These are phyloP conservation scores for Anser brachyrhynchus DNA, from an alignment of 2,113 vertebrate species.

Conservation along the genomic window DNA sequence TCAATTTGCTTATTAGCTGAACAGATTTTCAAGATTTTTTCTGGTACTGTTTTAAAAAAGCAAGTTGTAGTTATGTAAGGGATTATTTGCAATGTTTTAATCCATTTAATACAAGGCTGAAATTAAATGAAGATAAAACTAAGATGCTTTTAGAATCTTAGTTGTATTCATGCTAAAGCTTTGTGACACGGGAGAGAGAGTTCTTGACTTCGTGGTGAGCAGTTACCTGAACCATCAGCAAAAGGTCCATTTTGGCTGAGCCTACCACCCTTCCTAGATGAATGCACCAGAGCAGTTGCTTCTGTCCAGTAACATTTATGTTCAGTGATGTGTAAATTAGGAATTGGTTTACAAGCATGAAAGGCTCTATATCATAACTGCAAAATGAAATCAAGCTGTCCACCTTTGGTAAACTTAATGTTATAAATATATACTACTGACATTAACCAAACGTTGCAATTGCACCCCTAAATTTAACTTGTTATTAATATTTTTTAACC, in stretches of 20 bases:
- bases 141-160: background rate
- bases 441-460: background rate
- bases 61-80: background rate
- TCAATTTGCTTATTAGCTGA: background rate
- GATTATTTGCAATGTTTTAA: background rate
- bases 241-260: background rate
- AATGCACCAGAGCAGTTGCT: background rate
- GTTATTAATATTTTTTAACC: background rate
- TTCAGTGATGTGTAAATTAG: background rate
- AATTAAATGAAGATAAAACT: background rate
- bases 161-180: background rate
- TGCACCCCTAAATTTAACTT: background rate
- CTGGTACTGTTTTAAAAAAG: background rate
- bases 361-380: background rate
- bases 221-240: background rate
- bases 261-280: background rate
- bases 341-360: background rate
- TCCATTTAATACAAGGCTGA: background rate
- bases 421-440: background rate
- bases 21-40: background rate
- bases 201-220: background rate
- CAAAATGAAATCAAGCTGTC: background rate
- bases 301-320: background rate
- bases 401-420: fast-evolving
- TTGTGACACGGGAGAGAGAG: background rate